Percentiles rank a stretch among this genome's conserved stretches.
phyloP scores from a whole-genome alignment of 2,888 invertebrate genomes.

The Sericinus montela region DNA sequence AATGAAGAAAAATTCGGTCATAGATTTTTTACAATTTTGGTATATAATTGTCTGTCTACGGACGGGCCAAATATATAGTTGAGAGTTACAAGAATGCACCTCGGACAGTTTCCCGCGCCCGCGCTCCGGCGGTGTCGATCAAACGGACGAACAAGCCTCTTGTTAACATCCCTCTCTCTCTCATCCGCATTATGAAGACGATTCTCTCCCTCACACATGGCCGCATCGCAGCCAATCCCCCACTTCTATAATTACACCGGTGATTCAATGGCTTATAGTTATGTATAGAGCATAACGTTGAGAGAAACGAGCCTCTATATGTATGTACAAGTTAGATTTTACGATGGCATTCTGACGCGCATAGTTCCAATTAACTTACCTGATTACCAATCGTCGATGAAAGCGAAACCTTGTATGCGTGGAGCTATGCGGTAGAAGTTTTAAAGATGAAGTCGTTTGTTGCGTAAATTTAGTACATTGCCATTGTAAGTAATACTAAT shows the following conservation, averaged over 20 bases:
- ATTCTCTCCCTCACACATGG: conserved; percentile 51
- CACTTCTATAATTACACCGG: conserved; percentile 80
- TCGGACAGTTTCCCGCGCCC: conserved; percentile 71
- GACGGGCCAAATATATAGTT: conserved; percentile 73
- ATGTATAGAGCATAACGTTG: conserved; percentile 68
- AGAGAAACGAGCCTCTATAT: conserved; percentile 65
- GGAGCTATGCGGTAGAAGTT: conserved; percentile 2
- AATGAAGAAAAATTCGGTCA: background rate
- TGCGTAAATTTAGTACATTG: conserved; percentile 1
- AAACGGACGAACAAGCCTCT: conserved; percentile 78
- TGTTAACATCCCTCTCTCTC: conserved; percentile 68
- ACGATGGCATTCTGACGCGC: conserved; percentile 51
- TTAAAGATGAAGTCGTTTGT: background rate
- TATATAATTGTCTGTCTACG: conserved; percentile 33
- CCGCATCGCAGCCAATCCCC: conserved; percentile 78
- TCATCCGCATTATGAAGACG: conserved; percentile 38
- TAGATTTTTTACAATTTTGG: conserved; percentile 8
- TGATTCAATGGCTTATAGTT: conserved; percentile 79
- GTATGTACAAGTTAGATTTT: conserved; percentile 66
- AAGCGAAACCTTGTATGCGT: conserved; percentile 18
- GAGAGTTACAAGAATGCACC: conserved; percentile 77
- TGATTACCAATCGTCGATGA: conserved; percentile 33
- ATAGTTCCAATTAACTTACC: conserved; percentile 56
- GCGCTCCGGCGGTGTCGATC: conserved; percentile 76
- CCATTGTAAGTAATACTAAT: background rate